Evolutionary conservation across 2,113 vertebrate species (phyloP).

Genomic region (Atlantisia rogersi): DNA sequence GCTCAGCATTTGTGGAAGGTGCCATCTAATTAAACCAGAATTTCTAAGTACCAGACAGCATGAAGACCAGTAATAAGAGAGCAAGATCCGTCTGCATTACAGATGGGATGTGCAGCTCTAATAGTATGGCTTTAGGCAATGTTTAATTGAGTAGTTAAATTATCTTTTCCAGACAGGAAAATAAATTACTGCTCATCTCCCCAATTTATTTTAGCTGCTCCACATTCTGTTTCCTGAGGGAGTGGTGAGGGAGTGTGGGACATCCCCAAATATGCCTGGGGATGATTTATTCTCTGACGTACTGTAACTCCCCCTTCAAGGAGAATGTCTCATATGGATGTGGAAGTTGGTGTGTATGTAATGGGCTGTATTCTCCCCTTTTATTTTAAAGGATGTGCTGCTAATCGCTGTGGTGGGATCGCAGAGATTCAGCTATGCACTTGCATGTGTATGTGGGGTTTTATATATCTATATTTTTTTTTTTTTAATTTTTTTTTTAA

Average conservation of each 20-base stretch:
- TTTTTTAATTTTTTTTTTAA: neutral
- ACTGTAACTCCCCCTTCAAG: neutral
- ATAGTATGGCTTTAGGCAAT: conserved; percentile 47
- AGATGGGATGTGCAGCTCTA: conserved; percentile 44
- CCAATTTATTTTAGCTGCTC: conserved; percentile 48
- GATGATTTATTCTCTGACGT: neutral
- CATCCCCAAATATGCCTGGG: neutral
- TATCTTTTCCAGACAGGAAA: conserved; percentile 57
- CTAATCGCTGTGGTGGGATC: neutral
- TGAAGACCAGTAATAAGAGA: conserved; percentile 48
- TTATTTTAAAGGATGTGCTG: neutral
- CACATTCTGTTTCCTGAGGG: conserved; percentile 32
- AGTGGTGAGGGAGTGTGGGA: conserved; percentile 2
- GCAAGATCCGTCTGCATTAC: conserved; percentile 48
- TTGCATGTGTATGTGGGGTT: neutral
- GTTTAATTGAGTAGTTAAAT: conserved; percentile 70
- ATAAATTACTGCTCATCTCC: conserved; percentile 65
- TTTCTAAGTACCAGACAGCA: conserved; percentile 55
- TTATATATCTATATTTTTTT: neutral
- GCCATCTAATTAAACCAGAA: conserved; percentile 60
- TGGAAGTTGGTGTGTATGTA: neutral
- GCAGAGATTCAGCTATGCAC: neutral
- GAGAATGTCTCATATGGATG: neutral
- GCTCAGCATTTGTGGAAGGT: conserved; percentile 19
- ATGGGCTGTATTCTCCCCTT: neutral